Base-by-base conservation (phyloP, 2,113 vertebrate genomes). In the Varanus komodoensis region DNA sequence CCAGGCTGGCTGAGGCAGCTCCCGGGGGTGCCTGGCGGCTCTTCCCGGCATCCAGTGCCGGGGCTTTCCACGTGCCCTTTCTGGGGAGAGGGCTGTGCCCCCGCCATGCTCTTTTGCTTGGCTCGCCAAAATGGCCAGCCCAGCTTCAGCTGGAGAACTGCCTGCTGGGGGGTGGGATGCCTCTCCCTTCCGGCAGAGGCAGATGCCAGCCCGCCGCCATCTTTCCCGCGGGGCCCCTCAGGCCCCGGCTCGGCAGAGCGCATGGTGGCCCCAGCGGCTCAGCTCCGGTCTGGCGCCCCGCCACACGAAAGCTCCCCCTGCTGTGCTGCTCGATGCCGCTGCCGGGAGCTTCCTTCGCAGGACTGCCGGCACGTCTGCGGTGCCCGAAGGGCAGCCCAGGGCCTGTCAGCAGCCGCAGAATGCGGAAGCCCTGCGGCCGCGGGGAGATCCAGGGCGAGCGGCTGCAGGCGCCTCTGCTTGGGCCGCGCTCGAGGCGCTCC, bases 191-290 rank as follows among this genome's bases (percentile, higher is more conserved):
- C 7, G 23, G 61, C 0, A 34, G n/a, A 44, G 34, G n/a, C 17
- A 3, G 17, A 29, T 4, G 61, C 34, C 38, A 67, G n/a, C 34
- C 69, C 29, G 7, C 27, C 2, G 5, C 27, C 1, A 61, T 57
- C 57, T 61, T 15, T 61, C 3, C 57, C 17, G 14, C 4, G 61
- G 61, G 61, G 61, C 19, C 61, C 61, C 61, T 64, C 3, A 3
- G 38, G 3, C 77, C 44, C 8, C 34, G 34, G 19, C 8, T 15
- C 38, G 3, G 38, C 38, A 9, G 19, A 2, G 38, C 23, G 0
- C 0, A 25, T 69, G 81, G 82, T 67, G 77, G 0, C 87, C 52
- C 38, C 88, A 88, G 91, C 92, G 0, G 61, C 84, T 75, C 71
- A 54, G 86, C 61, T 74, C 93, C 54, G 9, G 74, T 9, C 67